Percentiles rank a stretch among this genome's conserved stretches.
phyloP scores from a whole-genome alignment of 2,888 invertebrate species.

The Dromius quadrimaculatus region DNA sequence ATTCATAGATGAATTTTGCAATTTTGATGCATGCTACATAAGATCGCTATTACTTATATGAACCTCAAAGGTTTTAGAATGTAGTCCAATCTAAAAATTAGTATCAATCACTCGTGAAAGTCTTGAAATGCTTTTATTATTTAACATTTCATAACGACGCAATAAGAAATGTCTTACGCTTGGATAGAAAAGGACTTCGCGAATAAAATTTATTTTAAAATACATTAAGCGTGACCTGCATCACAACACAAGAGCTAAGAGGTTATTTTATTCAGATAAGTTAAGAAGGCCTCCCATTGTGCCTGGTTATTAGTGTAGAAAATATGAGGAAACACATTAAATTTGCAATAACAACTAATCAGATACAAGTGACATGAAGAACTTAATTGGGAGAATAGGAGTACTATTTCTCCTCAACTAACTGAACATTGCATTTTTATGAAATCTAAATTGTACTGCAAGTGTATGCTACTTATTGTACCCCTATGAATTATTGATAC shows the following conservation, averaged over 20 bases:
- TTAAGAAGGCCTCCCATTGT: constrained; percentile 13
- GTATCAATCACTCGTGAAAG: too few relatives aligned
- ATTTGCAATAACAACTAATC: constrained; percentile 29
- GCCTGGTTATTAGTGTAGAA: constrained; percentile 40
- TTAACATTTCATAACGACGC: constrained; percentile 22
- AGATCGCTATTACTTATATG: too few relatives aligned
- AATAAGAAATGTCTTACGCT: constrained; percentile 5
- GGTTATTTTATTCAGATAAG: constrained; percentile 26
- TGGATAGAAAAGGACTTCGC: constrained; percentile 21
- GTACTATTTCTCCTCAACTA: too few relatives aligned
- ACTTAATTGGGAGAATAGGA: too few relatives aligned
- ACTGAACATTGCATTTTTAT: too few relatives aligned
- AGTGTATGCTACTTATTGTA: too few relatives aligned
- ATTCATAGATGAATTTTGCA: too few relatives aligned
- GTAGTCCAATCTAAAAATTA: too few relatives aligned
- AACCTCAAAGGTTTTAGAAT: too few relatives aligned
- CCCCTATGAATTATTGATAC: too few relatives aligned
- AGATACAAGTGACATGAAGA: constrained; percentile 27
- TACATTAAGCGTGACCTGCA: constrained; percentile 21
- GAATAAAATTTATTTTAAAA: constrained; percentile 40
- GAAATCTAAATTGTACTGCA: too few relatives aligned
- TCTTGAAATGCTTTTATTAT: constrained; percentile 19
- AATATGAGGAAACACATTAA: constrained; percentile 37
- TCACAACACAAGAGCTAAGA: constrained; percentile 32
- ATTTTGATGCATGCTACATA: too few relatives aligned